Conservation (phyloP, 2,113 vertebrate species). For the Saguinus midas region DNA sequence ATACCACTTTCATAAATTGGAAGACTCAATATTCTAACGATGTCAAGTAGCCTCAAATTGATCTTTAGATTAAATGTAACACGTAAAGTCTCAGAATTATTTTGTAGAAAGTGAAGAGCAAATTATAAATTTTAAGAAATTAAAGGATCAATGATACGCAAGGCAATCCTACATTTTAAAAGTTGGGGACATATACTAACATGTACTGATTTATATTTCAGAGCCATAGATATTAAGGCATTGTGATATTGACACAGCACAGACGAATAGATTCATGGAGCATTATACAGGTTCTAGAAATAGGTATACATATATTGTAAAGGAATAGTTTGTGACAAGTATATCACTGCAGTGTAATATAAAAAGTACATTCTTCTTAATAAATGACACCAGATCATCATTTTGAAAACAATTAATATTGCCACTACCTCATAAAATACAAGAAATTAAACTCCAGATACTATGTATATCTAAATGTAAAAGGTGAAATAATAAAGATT, state of each 20-base stretch:
- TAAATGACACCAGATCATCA: background rate
- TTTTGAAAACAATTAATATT: background rate
- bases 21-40: background rate
- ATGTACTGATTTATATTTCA: background rate
- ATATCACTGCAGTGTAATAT: background rate
- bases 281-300: background rate
- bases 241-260: background rate
- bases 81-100: background rate
- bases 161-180: background rate
- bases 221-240: background rate
- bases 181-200: background rate
- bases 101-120: background rate
- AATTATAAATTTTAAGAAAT: conserved; percentile 15
- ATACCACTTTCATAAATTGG: background rate
- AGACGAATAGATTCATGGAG: background rate
- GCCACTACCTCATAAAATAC: background rate
- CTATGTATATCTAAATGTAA: background rate
- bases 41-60: background rate
- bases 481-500: background rate
- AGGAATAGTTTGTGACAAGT: background rate
- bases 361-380: background rate
- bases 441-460: background rate
- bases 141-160: background rate
- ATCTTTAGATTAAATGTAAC: background rate
- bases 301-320: background rate